Conservation (phyloP, 2,113 vertebrate species). For the Atlantisia rogersi region DNA sequence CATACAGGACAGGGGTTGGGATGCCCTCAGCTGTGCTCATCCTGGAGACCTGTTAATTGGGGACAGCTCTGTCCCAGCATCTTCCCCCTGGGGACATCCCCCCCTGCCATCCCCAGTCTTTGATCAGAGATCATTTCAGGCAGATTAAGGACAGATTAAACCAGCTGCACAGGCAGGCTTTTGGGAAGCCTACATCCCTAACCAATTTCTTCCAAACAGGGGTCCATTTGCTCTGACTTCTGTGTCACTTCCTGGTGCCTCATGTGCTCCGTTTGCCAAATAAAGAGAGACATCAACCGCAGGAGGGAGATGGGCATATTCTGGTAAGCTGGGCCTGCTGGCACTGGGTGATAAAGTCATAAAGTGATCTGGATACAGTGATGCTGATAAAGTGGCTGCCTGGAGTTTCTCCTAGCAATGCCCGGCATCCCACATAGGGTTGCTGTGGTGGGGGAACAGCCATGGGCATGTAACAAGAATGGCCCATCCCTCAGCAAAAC, state of each 20-base stretch:
- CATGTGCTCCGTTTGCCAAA: conserved; percentile 69
- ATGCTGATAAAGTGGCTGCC: fast-evolving
- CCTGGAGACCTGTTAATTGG: fast-evolving
- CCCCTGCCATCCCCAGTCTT: background rate
- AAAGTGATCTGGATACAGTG: too few species aligned
- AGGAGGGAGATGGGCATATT: conserved; percentile 56
- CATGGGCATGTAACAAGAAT: background rate
- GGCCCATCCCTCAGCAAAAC: background rate
- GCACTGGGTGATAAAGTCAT: background rate
- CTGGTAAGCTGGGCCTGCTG: conserved; percentile 4
- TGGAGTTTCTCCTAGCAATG: background rate
- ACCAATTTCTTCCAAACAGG: conserved; percentile 38
- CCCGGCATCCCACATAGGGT: background rate
- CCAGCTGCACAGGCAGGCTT: background rate
- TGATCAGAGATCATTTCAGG: background rate
- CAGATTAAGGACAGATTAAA: background rate
- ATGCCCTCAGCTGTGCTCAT: fast-evolving
- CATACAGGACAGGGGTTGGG: background rate
- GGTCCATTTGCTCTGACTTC: conserved; percentile 67
- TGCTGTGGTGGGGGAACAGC: background rate
- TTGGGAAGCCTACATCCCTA: background rate
- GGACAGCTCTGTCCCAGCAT: background rate
- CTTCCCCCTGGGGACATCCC: background rate
- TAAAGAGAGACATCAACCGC: conserved; percentile 78
- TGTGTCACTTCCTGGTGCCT: background rate